Conservation (phyloP, 2,888 invertebrate species). For the Nomada ferruginata region DNA sequence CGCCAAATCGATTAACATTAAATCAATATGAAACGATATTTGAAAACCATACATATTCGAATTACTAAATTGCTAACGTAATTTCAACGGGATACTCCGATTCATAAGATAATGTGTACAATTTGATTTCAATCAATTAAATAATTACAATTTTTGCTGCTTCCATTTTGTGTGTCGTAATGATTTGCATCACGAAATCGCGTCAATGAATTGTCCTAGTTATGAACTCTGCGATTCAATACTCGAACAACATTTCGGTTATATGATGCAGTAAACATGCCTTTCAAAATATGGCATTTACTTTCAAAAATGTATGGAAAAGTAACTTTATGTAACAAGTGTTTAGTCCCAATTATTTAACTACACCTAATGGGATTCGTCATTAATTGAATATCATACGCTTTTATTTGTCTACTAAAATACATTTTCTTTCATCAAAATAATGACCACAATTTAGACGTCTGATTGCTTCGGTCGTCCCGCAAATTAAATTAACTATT, state of each 20-base stretch:
- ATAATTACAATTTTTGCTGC: background rate
- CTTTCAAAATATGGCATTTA: background rate
- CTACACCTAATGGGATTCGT: background rate
- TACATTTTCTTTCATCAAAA: background rate
- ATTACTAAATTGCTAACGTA: slow-evolving; percentile 1
- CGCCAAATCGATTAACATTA: background rate
- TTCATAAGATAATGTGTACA: background rate
- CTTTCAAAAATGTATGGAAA: background rate
- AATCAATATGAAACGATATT: background rate
- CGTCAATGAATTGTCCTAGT: background rate
- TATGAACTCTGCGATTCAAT: too few species aligned
- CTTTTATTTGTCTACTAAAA: background rate
- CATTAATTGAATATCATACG: background rate
- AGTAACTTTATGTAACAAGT: background rate
- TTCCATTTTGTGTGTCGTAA: background rate
- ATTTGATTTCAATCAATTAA: background rate
- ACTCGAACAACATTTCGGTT: background rate
- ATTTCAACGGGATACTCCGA: slow-evolving; percentile 1
- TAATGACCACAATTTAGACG: background rate
- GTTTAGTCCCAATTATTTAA: background rate
- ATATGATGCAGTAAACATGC: background rate
- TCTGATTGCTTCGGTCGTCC: too few species aligned
- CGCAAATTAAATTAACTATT: background rate
- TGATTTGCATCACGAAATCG: background rate
- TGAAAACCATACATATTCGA: background rate